Percentiles rank a stretch among this genome's conserved stretches.
Evolutionary conservation across 2,888 invertebrate species (phyloP).

Genomic region (Quadroppia sp.): DNA sequence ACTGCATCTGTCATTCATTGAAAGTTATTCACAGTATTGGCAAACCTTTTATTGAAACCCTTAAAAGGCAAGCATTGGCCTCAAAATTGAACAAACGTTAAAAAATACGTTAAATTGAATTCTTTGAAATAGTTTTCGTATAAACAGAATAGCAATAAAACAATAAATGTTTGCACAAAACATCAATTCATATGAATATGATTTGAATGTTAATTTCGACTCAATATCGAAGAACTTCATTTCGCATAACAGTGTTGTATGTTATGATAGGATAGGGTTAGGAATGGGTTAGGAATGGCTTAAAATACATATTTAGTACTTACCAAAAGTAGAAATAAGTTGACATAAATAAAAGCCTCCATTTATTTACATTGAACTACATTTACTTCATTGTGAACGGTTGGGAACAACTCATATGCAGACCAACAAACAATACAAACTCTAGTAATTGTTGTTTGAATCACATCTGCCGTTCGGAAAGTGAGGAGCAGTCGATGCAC

Average conservation of each 20-base stretch:
- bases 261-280: too few species aligned
- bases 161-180: too few species aligned
- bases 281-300: not conserved
- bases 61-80: constrained; percentile 18
- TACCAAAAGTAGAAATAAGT: constrained; percentile 5
- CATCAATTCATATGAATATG: too few species aligned
- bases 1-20: constrained; percentile 27
- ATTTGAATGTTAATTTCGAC: too few species aligned
- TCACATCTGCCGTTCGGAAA: constrained; percentile 16
- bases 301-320: not conserved
- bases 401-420: not conserved
- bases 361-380: constrained; percentile 25
- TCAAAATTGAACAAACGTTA: not conserved
- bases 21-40: constrained; percentile 2
- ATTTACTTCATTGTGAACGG: not conserved
- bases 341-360: constrained; percentile 19
- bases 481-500: constrained; percentile 8
- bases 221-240: too few species aligned
- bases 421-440: constrained; percentile 9
- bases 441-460: constrained; percentile 16
- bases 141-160: too few species aligned
- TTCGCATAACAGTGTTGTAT: too few species aligned
- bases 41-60: constrained; percentile 15
- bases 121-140: too few species aligned
- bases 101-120: constrained; percentile 5